Evolutionary conservation across 2,888 invertebrate species (phyloP).

Genomic region (Morpho achilles): DNA sequence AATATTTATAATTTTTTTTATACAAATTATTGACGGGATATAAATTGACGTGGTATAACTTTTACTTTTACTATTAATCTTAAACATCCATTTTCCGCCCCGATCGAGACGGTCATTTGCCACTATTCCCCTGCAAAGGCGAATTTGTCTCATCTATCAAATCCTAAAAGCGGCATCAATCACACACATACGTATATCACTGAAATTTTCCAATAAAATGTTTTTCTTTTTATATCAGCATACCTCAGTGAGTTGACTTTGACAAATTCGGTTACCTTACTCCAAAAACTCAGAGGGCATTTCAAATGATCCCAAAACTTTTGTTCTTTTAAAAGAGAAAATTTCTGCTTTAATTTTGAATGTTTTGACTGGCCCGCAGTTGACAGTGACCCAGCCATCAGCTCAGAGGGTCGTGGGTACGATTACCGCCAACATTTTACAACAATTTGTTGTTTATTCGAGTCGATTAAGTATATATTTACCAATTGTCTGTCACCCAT

Average conservation of each 20-base stretch:
- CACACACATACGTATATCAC: constrained; percentile 1
- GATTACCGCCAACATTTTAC: too few species aligned
- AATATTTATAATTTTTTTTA: too few species aligned
- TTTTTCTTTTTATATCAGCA: constrained; percentile 5
- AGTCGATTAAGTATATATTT: too few species aligned
- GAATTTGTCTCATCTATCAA: constrained; percentile 15
- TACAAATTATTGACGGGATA: background rate
- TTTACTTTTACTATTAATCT: constrained; percentile 5
- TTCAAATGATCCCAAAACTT: too few species aligned
- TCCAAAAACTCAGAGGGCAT: background rate
- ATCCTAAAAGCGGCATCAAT: constrained; percentile 14
- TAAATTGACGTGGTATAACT: constrained; percentile 1
- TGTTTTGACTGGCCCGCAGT: too few species aligned
- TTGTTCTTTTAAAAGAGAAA: too few species aligned
- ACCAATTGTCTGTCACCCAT: too few species aligned
- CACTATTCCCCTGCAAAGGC: constrained; percentile 6
- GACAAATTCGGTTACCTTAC: constrained; percentile 9
- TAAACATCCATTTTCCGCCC: constrained; percentile 2
- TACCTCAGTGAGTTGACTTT: constrained; percentile 4
- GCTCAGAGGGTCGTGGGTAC: too few species aligned
- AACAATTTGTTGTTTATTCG: too few species aligned
- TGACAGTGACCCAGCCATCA: too few species aligned
- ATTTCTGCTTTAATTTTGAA: too few species aligned
- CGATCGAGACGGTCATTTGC: constrained; percentile 7
- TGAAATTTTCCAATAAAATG: constrained; percentile 9